These are phyloP conservation scores for Rhea pennata DNA, from an alignment of 2,113 vertebrate species.

Conservation along the genomic window DNA sequence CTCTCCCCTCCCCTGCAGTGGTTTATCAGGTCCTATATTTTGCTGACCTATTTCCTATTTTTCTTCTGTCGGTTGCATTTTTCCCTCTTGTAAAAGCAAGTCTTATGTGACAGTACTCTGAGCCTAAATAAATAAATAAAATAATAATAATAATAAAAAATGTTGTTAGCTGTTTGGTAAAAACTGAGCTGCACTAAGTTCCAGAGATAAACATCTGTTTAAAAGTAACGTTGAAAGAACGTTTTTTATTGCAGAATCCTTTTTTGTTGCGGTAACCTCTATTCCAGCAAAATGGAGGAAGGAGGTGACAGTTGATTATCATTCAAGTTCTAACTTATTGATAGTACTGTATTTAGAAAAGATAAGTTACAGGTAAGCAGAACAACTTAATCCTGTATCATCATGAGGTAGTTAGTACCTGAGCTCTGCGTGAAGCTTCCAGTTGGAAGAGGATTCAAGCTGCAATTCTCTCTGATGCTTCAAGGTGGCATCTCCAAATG, in stretches of 20 bases:
- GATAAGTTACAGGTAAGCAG: background rate
- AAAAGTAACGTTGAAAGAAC: background rate
- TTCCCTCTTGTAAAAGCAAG: background rate
- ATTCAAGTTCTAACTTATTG: background rate
- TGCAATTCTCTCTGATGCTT: background rate
- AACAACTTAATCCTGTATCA: background rate
- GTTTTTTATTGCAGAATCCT: background rate
- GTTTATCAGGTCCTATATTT: background rate
- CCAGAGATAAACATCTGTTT: background rate
- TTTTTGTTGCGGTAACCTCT: background rate
- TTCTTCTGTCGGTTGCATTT: background rate
- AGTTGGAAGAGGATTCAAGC: background rate
- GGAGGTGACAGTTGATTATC: background rate
- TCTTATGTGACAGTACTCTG: background rate
- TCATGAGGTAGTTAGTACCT: background rate
- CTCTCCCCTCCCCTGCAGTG: background rate
- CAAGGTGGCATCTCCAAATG: background rate
- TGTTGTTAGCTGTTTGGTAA: background rate
- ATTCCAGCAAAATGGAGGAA: background rate
- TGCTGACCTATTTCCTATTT: background rate
- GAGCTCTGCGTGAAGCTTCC: background rate
- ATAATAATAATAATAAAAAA: background rate
- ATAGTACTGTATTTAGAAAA: background rate
- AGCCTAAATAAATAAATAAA: background rate
- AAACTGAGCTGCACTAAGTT: background rate